Base-by-base conservation (phyloP, 2,797 vertebrate genomes). In the Takifugu rubripes region DNA sequence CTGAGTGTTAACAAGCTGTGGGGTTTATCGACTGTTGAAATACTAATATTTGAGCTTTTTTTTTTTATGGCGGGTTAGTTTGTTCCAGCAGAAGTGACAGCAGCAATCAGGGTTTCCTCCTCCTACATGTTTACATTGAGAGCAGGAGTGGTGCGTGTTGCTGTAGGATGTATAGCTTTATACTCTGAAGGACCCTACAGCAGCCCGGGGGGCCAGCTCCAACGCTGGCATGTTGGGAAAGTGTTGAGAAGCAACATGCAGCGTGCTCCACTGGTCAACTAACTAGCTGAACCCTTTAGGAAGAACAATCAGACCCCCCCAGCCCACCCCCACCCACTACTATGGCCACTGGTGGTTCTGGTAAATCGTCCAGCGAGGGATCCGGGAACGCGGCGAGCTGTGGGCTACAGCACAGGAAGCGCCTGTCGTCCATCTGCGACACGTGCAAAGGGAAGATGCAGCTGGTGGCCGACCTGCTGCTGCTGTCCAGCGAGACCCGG, bases 381-480 rank as follows among this genome's bases (percentile, higher is more conserved):
- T 91, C 91, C 55, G 81, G 87, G 86, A 82, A 77, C 91, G 77
- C 84, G 66, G 90, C 83, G 64, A 77, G 85, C 31, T 82, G 87
- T 76, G 87, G 92, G 76, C 57, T 92, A 79, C 92, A 95, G 90
- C 93, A 95, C 82, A 92, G 96, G 75, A 96, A 93, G 87, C 93
- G 94, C 66, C 94, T 99, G 59, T 87, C 92, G 63, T 92, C 93
- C 5, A 66, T 95, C 66, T 98, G 96, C 54, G 96, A 99, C 75
- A 86, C 93, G 42, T 98, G 96, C 86, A 98, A 98, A 83, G 89
- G 88, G 89, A 96, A 95, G 90, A 98, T 99, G 95, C 97, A 99
- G 92, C 93, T 99, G 90, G 97, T 98, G 88, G 97, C 97, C 0
- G 97, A 99, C 85, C 92, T 99, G 65, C 94, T 99, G 1, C 92